Conservation (phyloP, 2,113 vertebrate species). For the Psammodynastes pulverulentus region DNA sequence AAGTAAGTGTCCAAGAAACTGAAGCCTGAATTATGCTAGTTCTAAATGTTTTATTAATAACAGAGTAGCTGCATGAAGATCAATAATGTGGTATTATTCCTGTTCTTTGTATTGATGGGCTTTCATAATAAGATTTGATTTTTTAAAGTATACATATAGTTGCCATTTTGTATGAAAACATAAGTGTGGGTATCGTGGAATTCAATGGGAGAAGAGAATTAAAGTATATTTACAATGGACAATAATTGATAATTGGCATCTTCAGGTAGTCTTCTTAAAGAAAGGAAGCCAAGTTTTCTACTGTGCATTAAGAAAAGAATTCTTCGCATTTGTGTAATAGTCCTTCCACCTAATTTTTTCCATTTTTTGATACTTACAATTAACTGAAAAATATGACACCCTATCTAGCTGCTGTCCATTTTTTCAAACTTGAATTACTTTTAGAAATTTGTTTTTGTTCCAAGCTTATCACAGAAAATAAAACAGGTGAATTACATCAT, state of each 20-base stretch:
- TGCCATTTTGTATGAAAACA: background rate
- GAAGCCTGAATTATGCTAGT: background rate
- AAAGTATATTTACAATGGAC: background rate
- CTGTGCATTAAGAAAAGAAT: background rate
- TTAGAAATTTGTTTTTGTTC: background rate
- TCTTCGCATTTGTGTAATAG: background rate
- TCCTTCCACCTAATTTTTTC: background rate
- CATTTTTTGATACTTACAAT: background rate
- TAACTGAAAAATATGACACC: background rate
- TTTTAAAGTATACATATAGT: background rate
- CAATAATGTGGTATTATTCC: background rate
- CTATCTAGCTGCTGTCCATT: background rate
- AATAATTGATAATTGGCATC: background rate
- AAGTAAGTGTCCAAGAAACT: conserved; percentile 78
- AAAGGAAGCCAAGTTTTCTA: background rate
- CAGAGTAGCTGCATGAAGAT: conserved; percentile 22
- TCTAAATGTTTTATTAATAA: background rate
- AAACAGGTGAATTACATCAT: background rate
- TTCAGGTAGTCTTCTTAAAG: background rate
- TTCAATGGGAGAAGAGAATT: background rate
- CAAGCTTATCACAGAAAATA: background rate
- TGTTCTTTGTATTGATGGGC: background rate
- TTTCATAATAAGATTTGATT: background rate
- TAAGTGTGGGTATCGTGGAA: background rate
- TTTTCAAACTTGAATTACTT: background rate